A percentile compares a stretch with the other conserved stretches of the same genome.
Conservation (phyloP, 2,888 invertebrate genomes). For the Cerastis rubricosa region DNA sequence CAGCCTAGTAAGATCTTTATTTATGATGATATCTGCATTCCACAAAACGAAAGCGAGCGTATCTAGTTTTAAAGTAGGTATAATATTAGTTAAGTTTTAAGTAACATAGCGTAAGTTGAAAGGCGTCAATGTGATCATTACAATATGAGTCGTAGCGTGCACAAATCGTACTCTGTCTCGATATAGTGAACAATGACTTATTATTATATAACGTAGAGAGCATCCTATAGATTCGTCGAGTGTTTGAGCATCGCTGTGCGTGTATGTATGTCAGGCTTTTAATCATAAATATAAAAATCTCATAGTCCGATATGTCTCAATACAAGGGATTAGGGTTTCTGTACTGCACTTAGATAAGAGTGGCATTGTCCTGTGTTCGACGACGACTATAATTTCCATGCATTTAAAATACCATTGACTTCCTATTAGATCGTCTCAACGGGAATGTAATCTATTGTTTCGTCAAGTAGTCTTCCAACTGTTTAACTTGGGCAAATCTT, state of each 20-base stretch:
- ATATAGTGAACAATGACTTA: conserved; percentile 81
- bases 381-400: conserved; percentile 65
- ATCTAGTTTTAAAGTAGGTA: conserved; percentile 82
- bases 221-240: conserved; percentile 86
- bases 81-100: conserved; percentile 80
- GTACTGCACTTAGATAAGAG: conserved; percentile 81
- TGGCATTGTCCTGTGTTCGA: conserved; percentile 70
- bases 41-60: conserved; percentile 86
- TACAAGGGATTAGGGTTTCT: conserved; percentile 86
- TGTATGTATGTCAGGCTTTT: conserved; percentile 87
- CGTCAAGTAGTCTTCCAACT: conserved; percentile 85
- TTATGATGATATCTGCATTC: conserved; percentile 89
- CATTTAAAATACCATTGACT: conserved; percentile 69
- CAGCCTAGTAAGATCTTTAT: conserved; percentile 84
- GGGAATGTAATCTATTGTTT: conserved; percentile 69
- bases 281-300: conserved; percentile 82
- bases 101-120: conserved; percentile 83
- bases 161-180: conserved; percentile 86
- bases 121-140: conserved; percentile 89
- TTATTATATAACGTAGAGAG: conserved; percentile 81
- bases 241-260: conserved; percentile 86
- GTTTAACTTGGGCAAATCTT: conserved; percentile 77
- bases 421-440: conserved; percentile 70
- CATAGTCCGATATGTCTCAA: conserved; percentile 84
- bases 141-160: conserved; percentile 88